These are phyloP conservation scores for Calidris pygmaea DNA, from an alignment of 2,113 vertebrate genomes.

Conservation along the genomic window DNA sequence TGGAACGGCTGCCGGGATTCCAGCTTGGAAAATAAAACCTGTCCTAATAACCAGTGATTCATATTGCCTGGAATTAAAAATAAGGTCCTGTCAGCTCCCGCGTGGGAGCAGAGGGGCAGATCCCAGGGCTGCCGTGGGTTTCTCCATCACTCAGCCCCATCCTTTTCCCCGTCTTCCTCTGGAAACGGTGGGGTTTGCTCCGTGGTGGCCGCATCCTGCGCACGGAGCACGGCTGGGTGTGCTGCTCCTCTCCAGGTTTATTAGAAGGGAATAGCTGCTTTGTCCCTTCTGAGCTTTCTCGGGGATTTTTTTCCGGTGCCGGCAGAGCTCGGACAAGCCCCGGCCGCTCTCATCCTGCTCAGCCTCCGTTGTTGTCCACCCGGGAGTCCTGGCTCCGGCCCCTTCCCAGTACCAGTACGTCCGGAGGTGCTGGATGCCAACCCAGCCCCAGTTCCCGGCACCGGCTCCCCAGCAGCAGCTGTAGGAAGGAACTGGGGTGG, in stretches of 20 bases:
- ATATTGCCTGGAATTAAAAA: background rate
- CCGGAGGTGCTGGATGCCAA: background rate
- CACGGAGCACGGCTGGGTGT: accelerated
- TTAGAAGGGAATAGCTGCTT: background rate
- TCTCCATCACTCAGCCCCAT: background rate
- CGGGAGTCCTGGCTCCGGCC: background rate
- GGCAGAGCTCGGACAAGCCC: background rate
- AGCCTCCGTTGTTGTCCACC: accelerated
- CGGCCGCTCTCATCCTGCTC: background rate
- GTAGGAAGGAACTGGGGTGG: conserved; percentile 6
- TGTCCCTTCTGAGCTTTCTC: background rate
- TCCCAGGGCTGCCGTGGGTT: background rate
- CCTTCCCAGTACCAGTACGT: background rate
- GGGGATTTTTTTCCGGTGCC: background rate
- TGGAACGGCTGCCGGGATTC: background rate
- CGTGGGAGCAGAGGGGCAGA: background rate
- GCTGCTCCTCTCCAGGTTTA: background rate
- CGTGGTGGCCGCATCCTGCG: accelerated
- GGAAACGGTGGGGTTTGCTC: accelerated
- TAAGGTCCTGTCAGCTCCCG: accelerated
- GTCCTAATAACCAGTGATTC: background rate
- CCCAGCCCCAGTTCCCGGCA: background rate
- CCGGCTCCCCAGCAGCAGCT: background rate
- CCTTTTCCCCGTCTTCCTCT: background rate
- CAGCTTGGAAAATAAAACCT: background rate